A percentile compares a stretch with the other conserved stretches of the same genome.
These are phyloP conservation scores for Lepidocyrtinus sp. DNA, from an alignment of 2,888 invertebrate genomes.

Conservation along the genomic window DNA sequence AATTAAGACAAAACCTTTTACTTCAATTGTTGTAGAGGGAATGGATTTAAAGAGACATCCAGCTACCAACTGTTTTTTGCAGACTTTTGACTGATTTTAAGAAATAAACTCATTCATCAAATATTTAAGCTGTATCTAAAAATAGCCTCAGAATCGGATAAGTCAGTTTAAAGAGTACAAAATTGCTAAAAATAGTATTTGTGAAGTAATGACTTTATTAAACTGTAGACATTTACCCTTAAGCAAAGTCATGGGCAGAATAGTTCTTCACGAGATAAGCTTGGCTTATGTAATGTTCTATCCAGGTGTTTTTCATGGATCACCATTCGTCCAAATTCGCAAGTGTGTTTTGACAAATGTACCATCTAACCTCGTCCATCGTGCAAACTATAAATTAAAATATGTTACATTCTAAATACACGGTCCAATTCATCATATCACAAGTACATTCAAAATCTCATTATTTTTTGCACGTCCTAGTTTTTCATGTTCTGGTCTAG, in stretches of 20 bases:
- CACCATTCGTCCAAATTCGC: too few species aligned
- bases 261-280: too few species aligned
- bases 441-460: background rate
- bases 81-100: background rate
- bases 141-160: too few species aligned
- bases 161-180: too few species aligned
- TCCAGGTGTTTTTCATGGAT: too few species aligned
- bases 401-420: background rate
- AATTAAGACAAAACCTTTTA: slow-evolving; percentile 42
- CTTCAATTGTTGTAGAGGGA: background rate
- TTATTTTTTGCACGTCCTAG: background rate
- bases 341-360: background rate
- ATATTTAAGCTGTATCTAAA: too few species aligned
- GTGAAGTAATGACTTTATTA: background rate
- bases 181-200: too few species aligned
- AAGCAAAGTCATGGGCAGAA: too few species aligned
- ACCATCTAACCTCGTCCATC: background rate
- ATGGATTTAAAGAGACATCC: background rate
- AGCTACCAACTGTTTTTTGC: background rate
- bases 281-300: too few species aligned
- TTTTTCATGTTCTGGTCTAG: background rate
- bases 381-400: background rate
- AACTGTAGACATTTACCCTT: too few species aligned
- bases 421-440: background rate
- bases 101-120: background rate